Evolutionary conservation across 2,113 vertebrate species (phyloP), one percentile per base, ranked within the genome.

Genomic region (Ctenomys sociabilis): DNA sequence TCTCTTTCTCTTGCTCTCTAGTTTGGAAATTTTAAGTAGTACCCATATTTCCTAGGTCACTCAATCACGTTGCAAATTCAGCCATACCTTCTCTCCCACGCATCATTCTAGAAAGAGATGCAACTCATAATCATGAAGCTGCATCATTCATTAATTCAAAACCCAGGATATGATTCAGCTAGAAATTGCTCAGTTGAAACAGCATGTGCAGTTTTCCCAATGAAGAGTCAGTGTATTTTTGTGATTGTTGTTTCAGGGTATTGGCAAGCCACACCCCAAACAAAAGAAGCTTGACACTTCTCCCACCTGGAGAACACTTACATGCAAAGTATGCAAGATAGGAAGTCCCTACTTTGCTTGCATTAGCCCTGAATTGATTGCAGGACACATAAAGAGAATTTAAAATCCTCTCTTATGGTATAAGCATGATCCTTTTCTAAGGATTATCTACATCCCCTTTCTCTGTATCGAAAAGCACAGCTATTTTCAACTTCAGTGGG

Each of bases 201-300:
- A 32, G 96, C 68, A 96, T 97, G 91, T 95, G 95, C 94, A 97
- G 85, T 89, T 45, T 97, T 82, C 91, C 59, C 81, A 32, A 9
- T 94, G 93, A 98, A 97, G 86, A 96, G 37, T 61, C 54, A 87
- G 95, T 40, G 95, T 97, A 30, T 97, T 95, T 92, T 97, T 97
- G 88, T 95, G 45, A n/a, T 13, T 16, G 0, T 26, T 14, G 24
- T 30, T 97, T 98, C 78, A 90, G 96, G 91, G 96, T 37, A 93
- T 96, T 0, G 68, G 90, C 93, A 95, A 81, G 75, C 94, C 93
- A 91, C 28, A 88, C 96, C n/a, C 61, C 66, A 66, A n/a, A 82
- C 24, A 89, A 91, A 96, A 96, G 57, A 37, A 63, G 30, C 26
- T 1, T 94, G 89, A 90, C 87, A 88, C 86, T 92, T 88, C 94